Conservation (phyloP, 2,888 invertebrate genomes). For the Lithophane socia region DNA sequence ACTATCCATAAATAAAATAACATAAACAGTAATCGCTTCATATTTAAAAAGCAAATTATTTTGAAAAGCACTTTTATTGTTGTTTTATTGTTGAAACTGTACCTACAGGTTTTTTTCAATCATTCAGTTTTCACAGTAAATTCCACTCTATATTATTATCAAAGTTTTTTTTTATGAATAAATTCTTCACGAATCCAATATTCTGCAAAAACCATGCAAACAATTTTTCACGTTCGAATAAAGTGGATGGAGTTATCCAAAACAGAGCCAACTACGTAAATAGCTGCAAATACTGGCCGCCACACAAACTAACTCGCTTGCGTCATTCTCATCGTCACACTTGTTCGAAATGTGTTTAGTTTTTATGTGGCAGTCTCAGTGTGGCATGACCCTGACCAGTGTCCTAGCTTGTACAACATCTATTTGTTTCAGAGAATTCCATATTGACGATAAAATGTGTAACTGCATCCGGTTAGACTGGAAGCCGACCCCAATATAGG, state of each 20-base stretch:
- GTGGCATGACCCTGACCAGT: constrained; percentile 55
- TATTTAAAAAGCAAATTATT: no score
- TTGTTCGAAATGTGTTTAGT: constrained; percentile 60
- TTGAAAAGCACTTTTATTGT: not conserved
- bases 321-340: constrained; percentile 51
- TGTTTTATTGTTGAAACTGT: no score
- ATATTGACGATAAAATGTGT: not conserved
- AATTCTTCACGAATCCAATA: not conserved
- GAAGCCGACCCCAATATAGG: not conserved
- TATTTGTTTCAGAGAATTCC: constrained; percentile 13
- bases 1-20: not conserved
- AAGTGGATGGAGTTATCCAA: not conserved
- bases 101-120: not conserved
- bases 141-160: not conserved
- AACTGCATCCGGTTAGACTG: constrained; percentile 1
- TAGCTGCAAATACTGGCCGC: constrained; percentile 42
- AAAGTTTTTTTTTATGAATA: not conserved
- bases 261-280: not conserved
- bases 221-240: not conserved
- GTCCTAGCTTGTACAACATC: constrained; percentile 39
- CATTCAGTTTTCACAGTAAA: not conserved
- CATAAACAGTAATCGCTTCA: not conserved
- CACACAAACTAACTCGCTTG: constrained; percentile 59
- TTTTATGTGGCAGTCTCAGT: constrained; percentile 49
- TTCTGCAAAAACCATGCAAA: not conserved